Base-by-base conservation (phyloP, 2,797 vertebrate genomes). In the Phrynocephalus guinanensis region DNA sequence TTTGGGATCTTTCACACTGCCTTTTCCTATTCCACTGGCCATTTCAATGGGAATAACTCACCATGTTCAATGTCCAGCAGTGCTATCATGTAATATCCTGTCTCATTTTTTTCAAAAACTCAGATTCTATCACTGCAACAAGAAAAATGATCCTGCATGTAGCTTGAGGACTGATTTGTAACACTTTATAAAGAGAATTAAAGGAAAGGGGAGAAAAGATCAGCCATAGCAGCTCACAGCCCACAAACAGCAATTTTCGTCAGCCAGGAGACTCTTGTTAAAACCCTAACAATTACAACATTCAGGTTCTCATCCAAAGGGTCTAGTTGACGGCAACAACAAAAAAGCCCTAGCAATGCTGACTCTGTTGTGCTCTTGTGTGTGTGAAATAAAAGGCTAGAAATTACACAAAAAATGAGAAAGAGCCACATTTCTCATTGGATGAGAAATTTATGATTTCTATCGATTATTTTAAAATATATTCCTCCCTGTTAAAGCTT, bases 1-100 rank as follows among this genome's bases (percentile, higher is more conserved):
- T 0, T n/a, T 24, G 0, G 0, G 0, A 0, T 16, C 72, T 60
- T 81, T 48, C 0, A 30, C 0, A 10, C 77, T 0, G 0, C 72
- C 15, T 73, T n/a, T 48, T 71, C 86, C 3, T 86, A 85, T 44
- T 84, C 1, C 2, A 3, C 9, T 30, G 2, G 6, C 2, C 20
- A 56, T 82, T 89, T 89, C 72, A 79, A 30, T 15, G 6, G 70
- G 50, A 87, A 84, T 3, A 80, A 88, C 82, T 76, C 44, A 83
- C 70, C 28, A 28, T 70, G 70, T 28, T 67, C 4, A 50, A 0
- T 0, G 6, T 76, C 26, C 16, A 7, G 9, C 11, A 48, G 33
- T 5, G 33, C 6, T 48, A 13, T 18, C 70, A 72, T 48, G 0
- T 44, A 44, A 44, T 44, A 52, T 9, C 0, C 67, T 15, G 22